phyloP scores from a whole-genome alignment of 2,888 invertebrate genomes.

The Fragum whitleyi region DNA sequence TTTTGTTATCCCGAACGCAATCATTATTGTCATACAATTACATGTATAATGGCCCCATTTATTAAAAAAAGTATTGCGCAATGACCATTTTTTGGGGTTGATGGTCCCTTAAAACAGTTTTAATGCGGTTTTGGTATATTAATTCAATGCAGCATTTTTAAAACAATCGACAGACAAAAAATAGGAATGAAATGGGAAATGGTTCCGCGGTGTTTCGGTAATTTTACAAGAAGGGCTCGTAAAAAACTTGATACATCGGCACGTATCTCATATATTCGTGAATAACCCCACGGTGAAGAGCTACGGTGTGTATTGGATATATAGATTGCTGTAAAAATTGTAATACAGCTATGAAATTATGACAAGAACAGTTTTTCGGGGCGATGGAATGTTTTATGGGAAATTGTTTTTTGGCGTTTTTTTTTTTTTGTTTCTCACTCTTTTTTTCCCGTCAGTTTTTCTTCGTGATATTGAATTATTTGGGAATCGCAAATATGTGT shows the following conservation, averaged over 20 bases:
- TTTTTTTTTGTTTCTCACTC: slow-evolving; percentile 8
- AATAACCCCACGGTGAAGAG: background rate
- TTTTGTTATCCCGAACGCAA: no score
- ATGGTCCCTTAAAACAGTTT: no score
- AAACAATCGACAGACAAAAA: no score
- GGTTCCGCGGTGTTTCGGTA: slow-evolving; percentile 1
- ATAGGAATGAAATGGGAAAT: no score
- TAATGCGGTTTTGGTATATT: no score
- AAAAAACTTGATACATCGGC: slow-evolving; percentile 28
- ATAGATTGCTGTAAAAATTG: slow-evolving; percentile 12
- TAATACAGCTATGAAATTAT: slow-evolving; percentile 9
- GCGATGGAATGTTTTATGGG: slow-evolving; percentile 13
- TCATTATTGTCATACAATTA: no score
- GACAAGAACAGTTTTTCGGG: background rate
- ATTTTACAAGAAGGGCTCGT: slow-evolving; percentile 19
- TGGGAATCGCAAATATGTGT: no score
- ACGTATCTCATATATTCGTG: slow-evolving; percentile 5
- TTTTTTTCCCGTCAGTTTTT: background rate
- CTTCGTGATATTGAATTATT: no score
- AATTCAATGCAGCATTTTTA: no score
- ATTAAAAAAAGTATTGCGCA: no score
- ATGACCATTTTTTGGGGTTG: no score
- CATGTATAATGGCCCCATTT: no score
- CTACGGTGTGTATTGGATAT: slow-evolving; percentile 19
- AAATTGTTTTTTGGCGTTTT: background rate